Base-by-base conservation (phyloP, 1,140 invertebrate genomes). In the Heliothis virescens region DNA sequence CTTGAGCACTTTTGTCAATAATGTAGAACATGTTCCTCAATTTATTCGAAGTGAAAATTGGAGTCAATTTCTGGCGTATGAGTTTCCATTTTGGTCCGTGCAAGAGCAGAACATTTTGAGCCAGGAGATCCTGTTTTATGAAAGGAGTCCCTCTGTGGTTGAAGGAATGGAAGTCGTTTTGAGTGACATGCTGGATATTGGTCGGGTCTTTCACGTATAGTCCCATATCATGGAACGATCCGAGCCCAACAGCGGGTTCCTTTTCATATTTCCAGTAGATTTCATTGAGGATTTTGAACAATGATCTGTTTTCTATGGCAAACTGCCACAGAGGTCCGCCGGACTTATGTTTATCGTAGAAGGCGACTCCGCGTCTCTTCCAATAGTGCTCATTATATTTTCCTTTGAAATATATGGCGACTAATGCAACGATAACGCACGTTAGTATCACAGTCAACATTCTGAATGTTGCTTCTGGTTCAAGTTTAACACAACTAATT, bases 81-180 rank as follows among this genome's bases (percentile, higher is more conserved):
- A 92, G 83, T 82, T 94, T 92, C 95, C 94, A 95, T 69, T 84
- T 83, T 21, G 84, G 84, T 18, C 89, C 91, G 55, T 88, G 82
- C 81, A 86, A 76, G 15, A 85, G 85, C 21, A 96, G 95, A 47
- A 96, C 80, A 80, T 96, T 94, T 2, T 94, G 93, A 29, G 92
- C 91, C 0, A 96, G 50, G 1, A 95, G 94, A 83, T 96, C 95
- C 1, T 90, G 87, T 78, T 95, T 88, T 74, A 95, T 94, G 53
- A 92, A 89, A 34, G 94, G 89, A 3, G 94, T 15, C 4, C 94
- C 94, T 65, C 95, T 86, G 81, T 95, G 91, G 52, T 89, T 87
- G 82, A 96, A 96, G 79, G 88, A 86, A 1, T 89, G 71, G 59
- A 95, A 95, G 80, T 96, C 94, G 7, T 3, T 18, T 73, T 91